Base-by-base conservation (phyloP, 2,888 invertebrate species). In the Caenorhabditis sp. region DNA sequence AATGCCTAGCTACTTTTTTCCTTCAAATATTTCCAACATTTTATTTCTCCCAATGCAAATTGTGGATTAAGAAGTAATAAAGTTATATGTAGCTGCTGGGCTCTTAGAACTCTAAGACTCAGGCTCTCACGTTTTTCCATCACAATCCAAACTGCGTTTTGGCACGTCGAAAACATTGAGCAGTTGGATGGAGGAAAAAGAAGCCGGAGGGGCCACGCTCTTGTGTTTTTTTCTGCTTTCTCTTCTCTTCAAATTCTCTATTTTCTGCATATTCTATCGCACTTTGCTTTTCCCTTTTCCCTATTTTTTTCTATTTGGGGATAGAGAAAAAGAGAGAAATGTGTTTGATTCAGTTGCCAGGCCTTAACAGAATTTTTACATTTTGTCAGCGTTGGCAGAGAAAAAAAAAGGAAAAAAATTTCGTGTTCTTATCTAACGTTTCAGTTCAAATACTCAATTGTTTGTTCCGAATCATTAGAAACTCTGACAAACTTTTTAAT, bases 111-210 rank as follows among this genome's bases (percentile, higher is more conserved):
- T 69, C 70, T 69, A 50, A 40, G 60, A 35, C 51, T 51, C 4
- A 53, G 26, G 13, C 53, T 22, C 70, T 71, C 62, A 55, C 53
- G 28, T 28, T 72, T n/a, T 62, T 62, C 56, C 22, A 47, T 40
- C 37, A 51, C 72, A 20, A 64, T 76, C 76, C 67, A 47, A 76
- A 67, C 60, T 76, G 76, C 76, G 76, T 76, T 76, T 76, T 76
- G 76, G 76, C 76, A 76, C 76, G 76, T 76, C 76, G 76, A 76
- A 76, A 76, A 76, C 76, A 76, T 76, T 44, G 76, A 76, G 76
- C 76, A 76, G 76, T 76, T 61, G 76, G 44, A 50, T 11, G 44
- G 67, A 37, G 35, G 40, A 40, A n/a, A n/a, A n/a, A 40, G 40
- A 51, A 50, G 50, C 24, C 47, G 51, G 55, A 56, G 61, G 76